These are phyloP conservation scores for Dinothrombium tinctorium DNA, from an alignment of 1,140 invertebrate genomes.

Conservation along the genomic window DNA sequence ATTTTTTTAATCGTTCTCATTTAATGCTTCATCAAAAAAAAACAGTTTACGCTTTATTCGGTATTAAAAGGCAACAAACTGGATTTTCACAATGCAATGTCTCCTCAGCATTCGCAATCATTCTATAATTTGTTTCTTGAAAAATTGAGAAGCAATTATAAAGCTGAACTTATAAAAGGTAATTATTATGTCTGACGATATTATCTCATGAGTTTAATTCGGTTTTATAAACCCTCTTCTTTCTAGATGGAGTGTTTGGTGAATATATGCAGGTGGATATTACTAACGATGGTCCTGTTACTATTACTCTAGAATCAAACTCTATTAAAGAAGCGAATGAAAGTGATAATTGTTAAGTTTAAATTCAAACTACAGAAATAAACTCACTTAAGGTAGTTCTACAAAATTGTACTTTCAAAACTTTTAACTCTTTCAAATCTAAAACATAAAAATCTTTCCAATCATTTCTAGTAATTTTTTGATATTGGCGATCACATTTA, in stretches of 20 bases:
- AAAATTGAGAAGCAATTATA: conserved; percentile 38
- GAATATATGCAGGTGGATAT: conserved; percentile 71
- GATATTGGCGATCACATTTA: too few relatives aligned
- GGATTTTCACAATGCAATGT: conserved; percentile 73
- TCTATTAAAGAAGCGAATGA: too few relatives aligned
- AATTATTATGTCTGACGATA: too few relatives aligned
- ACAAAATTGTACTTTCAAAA: too few relatives aligned
- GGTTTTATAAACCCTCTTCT: conserved; percentile 12
- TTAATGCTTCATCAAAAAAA: neutral
- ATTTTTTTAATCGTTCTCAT: neutral
- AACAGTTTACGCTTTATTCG: conserved; percentile 68
- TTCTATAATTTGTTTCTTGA: conserved; percentile 55
- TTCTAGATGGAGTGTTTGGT: conserved; percentile 67
- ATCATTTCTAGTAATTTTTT: too few relatives aligned
- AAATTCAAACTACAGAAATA: too few relatives aligned
- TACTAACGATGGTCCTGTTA: conserved; percentile 77
- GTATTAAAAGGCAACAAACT: conserved; percentile 71
- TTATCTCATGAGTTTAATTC: neutral
- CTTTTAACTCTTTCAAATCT: too few relatives aligned
- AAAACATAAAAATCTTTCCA: too few relatives aligned
- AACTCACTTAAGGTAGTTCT: too few relatives aligned
- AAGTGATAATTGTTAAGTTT: too few relatives aligned
- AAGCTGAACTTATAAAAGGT: conserved; percentile 56
- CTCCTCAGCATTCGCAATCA: conserved; percentile 38
- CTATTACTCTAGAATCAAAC: conserved; percentile 53